phyloP scores from a whole-genome alignment of 2,797 vertebrate genomes.

The Helostoma temminkii region DNA sequence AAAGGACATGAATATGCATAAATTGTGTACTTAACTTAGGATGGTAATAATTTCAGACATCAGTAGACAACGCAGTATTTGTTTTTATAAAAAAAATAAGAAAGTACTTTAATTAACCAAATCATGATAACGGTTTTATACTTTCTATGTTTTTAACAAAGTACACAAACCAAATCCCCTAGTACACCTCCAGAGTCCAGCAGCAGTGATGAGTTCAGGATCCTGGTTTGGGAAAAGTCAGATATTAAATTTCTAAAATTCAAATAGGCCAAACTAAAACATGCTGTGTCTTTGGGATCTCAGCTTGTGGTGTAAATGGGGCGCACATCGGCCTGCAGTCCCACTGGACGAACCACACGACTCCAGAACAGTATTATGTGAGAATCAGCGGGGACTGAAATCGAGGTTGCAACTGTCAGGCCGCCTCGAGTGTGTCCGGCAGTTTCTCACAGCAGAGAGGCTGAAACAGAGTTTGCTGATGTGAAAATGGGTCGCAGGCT shows the following conservation, averaged over 20 bases:
- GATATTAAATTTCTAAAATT: conserved; percentile 4
- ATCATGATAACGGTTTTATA: too few species aligned
- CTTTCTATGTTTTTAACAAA: too few species aligned
- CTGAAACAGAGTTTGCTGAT: conserved; percentile 42
- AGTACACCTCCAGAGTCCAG: neutral
- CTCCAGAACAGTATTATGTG: conserved; percentile 17
- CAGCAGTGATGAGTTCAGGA: neutral
- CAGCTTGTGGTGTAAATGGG: conserved; percentile 52
- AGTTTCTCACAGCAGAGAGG: neutral
- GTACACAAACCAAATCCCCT: too few species aligned
- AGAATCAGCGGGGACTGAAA: conserved; percentile 24
- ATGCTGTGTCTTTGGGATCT: conserved; percentile 23
- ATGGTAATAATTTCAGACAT: too few species aligned
- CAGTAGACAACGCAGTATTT: too few species aligned
- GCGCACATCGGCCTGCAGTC: neutral
- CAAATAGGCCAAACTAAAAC: conserved; percentile 38
- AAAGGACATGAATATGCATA: too few species aligned
- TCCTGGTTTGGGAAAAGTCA: neutral
- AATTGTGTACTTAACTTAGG: too few species aligned
- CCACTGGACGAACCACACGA: conserved; percentile 12
- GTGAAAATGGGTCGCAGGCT: conserved; percentile 56
- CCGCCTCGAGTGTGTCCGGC: neutral
- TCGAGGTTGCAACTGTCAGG: conserved; percentile 23
- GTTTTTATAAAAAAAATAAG: too few species aligned
- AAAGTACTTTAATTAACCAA: too few species aligned